A percentile compares a stretch with the other conserved stretches of the same genome.
Conservation (phyloP, 2,888 invertebrate species). For the Eumacrocentrus americanus region DNA sequence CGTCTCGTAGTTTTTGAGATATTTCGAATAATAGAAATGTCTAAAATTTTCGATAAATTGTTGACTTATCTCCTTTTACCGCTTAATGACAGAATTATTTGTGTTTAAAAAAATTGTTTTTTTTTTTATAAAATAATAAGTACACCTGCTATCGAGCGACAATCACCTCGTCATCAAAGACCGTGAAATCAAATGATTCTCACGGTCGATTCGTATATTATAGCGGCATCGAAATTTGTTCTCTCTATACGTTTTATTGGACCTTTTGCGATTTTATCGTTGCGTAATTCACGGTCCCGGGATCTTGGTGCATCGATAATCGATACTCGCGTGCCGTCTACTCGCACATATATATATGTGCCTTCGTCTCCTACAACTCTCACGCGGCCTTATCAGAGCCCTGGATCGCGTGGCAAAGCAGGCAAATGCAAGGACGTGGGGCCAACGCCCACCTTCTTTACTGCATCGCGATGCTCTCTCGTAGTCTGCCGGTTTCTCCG, state of each 20-base stretch:
- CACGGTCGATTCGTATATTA: not conserved
- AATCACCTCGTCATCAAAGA: not conserved
- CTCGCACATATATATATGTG: not conserved
- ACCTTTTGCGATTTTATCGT: slow-evolving; percentile 20
- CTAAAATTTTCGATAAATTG: not conserved
- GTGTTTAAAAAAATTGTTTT: not conserved
- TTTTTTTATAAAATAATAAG: not conserved
- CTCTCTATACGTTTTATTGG: slow-evolving; percentile 1
- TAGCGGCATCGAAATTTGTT: not conserved
- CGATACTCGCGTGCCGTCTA: slow-evolving; percentile 24
- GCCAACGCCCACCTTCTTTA: slow-evolving; percentile 22
- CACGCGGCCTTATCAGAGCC: slow-evolving; percentile 17
- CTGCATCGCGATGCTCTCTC: no score
- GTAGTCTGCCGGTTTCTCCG: not conserved
- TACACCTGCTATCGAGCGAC: not conserved
- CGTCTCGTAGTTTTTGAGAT: not conserved
- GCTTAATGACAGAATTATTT: not conserved
- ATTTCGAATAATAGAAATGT: not conserved
- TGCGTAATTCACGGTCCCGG: slow-evolving; percentile 22
- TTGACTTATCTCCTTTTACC: not conserved
- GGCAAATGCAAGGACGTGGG: slow-evolving; percentile 9
- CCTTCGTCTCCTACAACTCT: slow-evolving; percentile 1
- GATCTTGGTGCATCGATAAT: slow-evolving; percentile 15
- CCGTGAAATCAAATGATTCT: not conserved
- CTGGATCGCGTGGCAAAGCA: slow-evolving; percentile 15